Evolutionary conservation across 2,113 vertebrate species (phyloP).

Genomic region (Chionis minor): DNA sequence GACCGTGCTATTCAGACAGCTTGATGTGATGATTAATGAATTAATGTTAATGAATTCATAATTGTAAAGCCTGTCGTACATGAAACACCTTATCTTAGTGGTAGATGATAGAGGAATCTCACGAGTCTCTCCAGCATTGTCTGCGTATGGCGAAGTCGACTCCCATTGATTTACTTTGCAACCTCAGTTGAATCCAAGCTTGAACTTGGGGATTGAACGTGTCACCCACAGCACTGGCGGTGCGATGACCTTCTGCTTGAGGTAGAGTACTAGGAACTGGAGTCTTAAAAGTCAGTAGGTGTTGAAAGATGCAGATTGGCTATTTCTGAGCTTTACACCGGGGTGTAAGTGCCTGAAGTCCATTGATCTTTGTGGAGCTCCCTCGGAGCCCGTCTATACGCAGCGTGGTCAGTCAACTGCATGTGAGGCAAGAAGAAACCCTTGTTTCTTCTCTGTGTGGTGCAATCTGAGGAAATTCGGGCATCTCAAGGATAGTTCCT

Average conservation of each 20-base stretch:
- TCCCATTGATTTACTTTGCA: neutral
- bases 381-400: neutral
- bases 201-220: neutral
- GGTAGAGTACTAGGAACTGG: neutral
- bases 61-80: neutral
- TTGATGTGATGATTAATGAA: neutral
- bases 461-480: neutral
- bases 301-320: neutral
- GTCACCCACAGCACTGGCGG: neutral
- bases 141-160: neutral
- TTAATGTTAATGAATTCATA: slow-evolving; percentile 28
- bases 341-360: neutral
- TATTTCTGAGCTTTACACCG: neutral
- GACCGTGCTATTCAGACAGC: neutral
- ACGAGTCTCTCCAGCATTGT: neutral
- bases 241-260: neutral
- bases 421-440: neutral
- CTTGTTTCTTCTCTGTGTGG: neutral
- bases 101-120: neutral
- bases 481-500: neutral
- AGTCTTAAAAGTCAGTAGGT: neutral
- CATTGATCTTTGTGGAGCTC: neutral
- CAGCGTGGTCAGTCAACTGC: fast-evolving
- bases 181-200: neutral
- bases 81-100: neutral